A percentile compares a stretch with the other conserved stretches of the same genome.
phyloP scores from a whole-genome alignment of 2,113 vertebrate species.

The Sigmodon hispidus region DNA sequence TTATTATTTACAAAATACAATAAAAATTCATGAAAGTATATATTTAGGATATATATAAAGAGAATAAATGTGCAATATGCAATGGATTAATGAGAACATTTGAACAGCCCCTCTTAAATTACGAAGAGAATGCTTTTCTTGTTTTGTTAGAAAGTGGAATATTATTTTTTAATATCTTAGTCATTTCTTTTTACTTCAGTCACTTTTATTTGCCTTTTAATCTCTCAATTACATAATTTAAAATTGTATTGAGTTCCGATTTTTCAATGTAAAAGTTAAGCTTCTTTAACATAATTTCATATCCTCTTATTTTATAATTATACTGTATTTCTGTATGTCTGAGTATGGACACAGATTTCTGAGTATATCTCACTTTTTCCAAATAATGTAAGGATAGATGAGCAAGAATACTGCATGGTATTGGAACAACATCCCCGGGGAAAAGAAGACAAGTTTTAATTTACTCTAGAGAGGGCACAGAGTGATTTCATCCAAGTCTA shows the following conservation, averaged over 20 bases:
- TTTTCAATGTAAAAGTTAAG: constrained; percentile 12
- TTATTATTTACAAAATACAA: neutral
- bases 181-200: constrained; percentile 1
- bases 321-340: neutral
- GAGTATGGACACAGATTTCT: neutral
- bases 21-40: neutral
- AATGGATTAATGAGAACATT: constrained; percentile 8
- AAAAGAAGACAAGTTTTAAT: neutral
- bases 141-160: constrained; percentile 14
- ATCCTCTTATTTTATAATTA: neutral
- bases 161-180: constrained; percentile 2
- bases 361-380: neutral
- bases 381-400: neutral
- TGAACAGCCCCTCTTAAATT: neutral
- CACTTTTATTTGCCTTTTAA: constrained; percentile 1
- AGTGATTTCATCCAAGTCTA: neutral
- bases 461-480: neutral
- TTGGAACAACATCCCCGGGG: neutral
- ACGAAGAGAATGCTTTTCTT: constrained; percentile 4
- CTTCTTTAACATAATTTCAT: neutral
- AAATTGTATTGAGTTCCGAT: neutral
- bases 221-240: constrained; percentile 1
- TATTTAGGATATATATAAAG: neutral
- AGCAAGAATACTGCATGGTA: neutral
- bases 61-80: neutral